Evolutionary conservation across 2,113 vertebrate genomes (phyloP), one percentile per base, ranked within the genome.

Genomic region (Isichthys henryi): DNA sequence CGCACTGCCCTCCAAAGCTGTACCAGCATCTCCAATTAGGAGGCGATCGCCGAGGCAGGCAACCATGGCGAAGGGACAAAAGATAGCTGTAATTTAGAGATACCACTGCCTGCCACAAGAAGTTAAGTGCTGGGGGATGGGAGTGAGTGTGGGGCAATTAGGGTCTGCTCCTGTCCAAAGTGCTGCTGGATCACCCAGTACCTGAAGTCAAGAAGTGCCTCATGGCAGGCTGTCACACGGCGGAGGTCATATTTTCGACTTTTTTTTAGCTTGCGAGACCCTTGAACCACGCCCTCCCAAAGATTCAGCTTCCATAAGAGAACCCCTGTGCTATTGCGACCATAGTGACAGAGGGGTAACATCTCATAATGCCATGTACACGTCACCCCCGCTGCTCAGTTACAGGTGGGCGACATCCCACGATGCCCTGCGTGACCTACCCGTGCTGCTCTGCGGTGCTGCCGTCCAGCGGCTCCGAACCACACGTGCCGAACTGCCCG

Each of bases 361-460:
- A 7, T 77, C 31, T 3, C 70, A 77, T 77, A 77, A 77, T 77
- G 31, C 70, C 11, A 15, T 19, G 70, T 7, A 39, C 31, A 77
- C 1, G 13, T 31, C 31, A 2, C 13, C 31, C 70, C 11, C 66
- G 11, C 66, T 35, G 31, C 66, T 74, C 4, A 11, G 13, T 39
- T 39, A 39, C 70, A 77, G 70, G 70, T 8, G 82, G 23, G 46
- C 46, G 23, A n/a, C 19, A n/a, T 46, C 45, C 43, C 83, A n/a
- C 4, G 19, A 49, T 85, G 45, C n/a, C 46, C 48, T 88, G 1
- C 0, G 10, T 52, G 35, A 11, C 90, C 93, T 96, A 99, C 98
- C 98, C 97, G 97, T 99, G 98, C 92, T 99, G 98, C 89, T 99
- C 98, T 1, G 98, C 95, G 1, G 97, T 97, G 92, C 99, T 97